Conservation (phyloP, 2,797 vertebrate genomes). For the Hydrophis major region DNA sequence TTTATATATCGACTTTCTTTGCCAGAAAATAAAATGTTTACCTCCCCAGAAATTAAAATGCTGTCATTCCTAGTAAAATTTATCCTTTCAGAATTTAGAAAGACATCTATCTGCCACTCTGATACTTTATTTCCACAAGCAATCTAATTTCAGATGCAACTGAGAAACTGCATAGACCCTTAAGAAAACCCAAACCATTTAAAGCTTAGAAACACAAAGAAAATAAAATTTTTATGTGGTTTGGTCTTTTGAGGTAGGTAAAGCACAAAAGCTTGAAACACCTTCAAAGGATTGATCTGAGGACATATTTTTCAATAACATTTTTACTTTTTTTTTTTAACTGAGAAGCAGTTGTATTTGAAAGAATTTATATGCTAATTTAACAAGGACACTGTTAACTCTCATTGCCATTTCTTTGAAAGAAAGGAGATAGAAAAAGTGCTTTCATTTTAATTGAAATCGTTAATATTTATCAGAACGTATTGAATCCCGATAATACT, state of each 20-base stretch:
- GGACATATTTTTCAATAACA: constrained; percentile 5
- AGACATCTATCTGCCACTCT: constrained; percentile 29
- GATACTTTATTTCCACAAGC: constrained; percentile 26
- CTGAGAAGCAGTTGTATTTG: background rate
- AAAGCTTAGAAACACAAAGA: background rate
- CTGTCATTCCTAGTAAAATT: constrained; percentile 14
- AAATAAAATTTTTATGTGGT: background rate
- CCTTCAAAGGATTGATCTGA: background rate
- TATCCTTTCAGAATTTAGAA: constrained; percentile 25
- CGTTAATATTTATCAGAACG: background rate
- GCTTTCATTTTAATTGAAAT: background rate
- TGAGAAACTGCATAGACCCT: background rate
- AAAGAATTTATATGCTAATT: background rate
- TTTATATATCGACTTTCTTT: background rate
- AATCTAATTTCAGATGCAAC: constrained; percentile 17
- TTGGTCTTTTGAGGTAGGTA: constrained; percentile 25
- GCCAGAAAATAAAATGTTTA: background rate
- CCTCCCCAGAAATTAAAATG: constrained; percentile 32
- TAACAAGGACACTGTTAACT: background rate
- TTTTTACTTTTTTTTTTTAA: background rate
- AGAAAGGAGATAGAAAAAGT: background rate
- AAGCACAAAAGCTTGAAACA: background rate
- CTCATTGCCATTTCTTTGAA: background rate
- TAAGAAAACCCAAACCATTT: background rate
- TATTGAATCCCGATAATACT: background rate